Evolutionary conservation across 2,113 vertebrate genomes (phyloP).

Genomic region (Octodon degus): DNA sequence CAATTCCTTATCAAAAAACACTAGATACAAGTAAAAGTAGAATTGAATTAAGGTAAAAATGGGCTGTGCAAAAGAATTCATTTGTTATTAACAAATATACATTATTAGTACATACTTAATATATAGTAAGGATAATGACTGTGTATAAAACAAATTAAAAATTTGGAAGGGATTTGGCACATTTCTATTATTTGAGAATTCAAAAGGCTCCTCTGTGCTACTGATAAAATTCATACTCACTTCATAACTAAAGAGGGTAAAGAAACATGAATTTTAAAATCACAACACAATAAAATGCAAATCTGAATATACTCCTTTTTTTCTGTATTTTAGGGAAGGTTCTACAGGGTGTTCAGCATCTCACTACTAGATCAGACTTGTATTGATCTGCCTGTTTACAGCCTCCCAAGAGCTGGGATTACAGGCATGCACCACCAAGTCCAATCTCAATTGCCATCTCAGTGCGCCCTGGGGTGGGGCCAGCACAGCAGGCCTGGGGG

Average conservation of each 20-base stretch:
- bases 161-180: neutral
- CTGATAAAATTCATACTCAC: neutral
- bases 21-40: neutral
- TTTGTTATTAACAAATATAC: neutral
- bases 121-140: neutral
- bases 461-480: too few relatives aligned
- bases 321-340: too few relatives aligned
- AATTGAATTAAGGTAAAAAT: neutral
- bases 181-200: neutral
- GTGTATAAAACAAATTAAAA: neutral
- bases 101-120: neutral
- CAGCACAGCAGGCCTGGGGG: too few relatives aligned
- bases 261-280: slow-evolving; percentile 47
- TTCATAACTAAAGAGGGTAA: slow-evolving; percentile 8
- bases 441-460: too few relatives aligned
- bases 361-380: too few relatives aligned
- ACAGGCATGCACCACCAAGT: too few relatives aligned
- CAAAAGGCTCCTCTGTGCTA: neutral
- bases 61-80: neutral
- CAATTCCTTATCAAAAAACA: neutral
- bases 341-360: too few relatives aligned
- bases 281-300: slow-evolving; percentile 2
- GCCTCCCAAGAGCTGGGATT: too few relatives aligned
- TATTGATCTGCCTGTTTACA: too few relatives aligned
- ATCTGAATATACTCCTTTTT: neutral